Evolutionary conservation across 1,140 invertebrate genomes (phyloP), one percentile per base, ranked within the genome.

Genomic region (Condylostylus longicornis): DNA sequence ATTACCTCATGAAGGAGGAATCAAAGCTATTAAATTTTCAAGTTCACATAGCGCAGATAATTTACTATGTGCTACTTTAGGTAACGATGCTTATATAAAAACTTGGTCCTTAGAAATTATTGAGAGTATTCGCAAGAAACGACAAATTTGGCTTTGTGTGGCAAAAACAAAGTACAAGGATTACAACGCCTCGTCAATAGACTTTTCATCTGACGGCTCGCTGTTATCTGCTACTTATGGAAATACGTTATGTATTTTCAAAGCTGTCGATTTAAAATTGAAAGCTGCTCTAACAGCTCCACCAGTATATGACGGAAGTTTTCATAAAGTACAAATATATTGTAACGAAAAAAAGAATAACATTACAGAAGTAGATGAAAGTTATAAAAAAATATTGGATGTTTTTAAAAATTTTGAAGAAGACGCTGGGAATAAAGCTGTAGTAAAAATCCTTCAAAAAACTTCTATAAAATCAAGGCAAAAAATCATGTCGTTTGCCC

Each of bases 191-290:
- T 66, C 64, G 18, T 63, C 67, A 41, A 63, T 74, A 1, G 67
- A 63, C 30, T 86, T 85, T 53, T 77, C 80, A 1, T 62, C 69
- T 29, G 84, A 89, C 63, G 80, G 79, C 19, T 85, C 82, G 2
- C 48, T 85, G 13, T 47, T 88, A 14, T 79, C 71, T 17, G 75
- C 79, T 15, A 70, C 67, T 7, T 88, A 82, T 65, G 70, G 63
- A 18, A 64, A 68, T n/a, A 70, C 65, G 29, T 49, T 85, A 18
- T 85, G 81, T 5, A 51, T 83, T 17, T 87, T 81, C 77, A 66
- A 67, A 43, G 56, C 70, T 33, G 63, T 71, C 36, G 60, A 60
- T 6, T 61, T 64, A 42, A 58, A 67, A 14, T 51, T 80, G 7
- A 71, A 70, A 47, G 68, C 67, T 41, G 65, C 64, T 0, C 41